Percentiles rank a stretch among this genome's conserved stretches.
Evolutionary conservation across 2,888 invertebrate species (phyloP).

Genomic region (Lasioglossum leucozonium): DNA sequence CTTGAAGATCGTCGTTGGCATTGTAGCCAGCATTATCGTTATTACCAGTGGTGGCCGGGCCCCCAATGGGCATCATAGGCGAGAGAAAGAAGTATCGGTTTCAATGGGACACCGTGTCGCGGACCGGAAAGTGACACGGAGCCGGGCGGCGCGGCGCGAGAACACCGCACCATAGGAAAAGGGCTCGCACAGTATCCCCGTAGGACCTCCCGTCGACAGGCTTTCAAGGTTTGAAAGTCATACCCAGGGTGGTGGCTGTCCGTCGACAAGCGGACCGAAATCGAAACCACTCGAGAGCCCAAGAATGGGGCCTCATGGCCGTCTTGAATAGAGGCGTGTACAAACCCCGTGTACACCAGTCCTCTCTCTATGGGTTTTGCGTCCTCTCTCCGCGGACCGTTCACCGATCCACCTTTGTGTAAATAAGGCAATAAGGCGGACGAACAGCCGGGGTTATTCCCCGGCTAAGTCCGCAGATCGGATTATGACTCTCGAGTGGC

Average conservation of each 20-base stretch:
- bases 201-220: constrained; percentile 79
- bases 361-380: constrained; percentile 10
- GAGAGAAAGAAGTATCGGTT: constrained; percentile 77
- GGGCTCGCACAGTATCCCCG: constrained; percentile 63
- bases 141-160: constrained; percentile 35
- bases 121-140: constrained; percentile 72
- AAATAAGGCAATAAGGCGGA: constrained; percentile 73
- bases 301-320: constrained; percentile 73
- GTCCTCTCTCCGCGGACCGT: constrained; percentile 17
- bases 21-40: constrained; percentile 60
- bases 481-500: constrained; percentile 56
- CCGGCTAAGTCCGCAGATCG: constrained; percentile 65
- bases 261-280: constrained; percentile 73
- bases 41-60: constrained; percentile 53
- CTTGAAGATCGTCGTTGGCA: constrained; percentile 2
- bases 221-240: constrained; percentile 81
- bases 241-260: constrained; percentile 67
- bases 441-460: constrained; percentile 60
- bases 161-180: constrained; percentile 64
- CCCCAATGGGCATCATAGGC: constrained; percentile 10
- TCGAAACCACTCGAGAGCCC: constrained; percentile 77
- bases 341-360: constrained; percentile 59
- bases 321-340: constrained; percentile 71
- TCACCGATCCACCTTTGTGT: constrained; percentile 64
- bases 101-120: constrained; percentile 76